Conservation (phyloP, 2,888 invertebrate genomes). For the Agrotis ipsilon region DNA sequence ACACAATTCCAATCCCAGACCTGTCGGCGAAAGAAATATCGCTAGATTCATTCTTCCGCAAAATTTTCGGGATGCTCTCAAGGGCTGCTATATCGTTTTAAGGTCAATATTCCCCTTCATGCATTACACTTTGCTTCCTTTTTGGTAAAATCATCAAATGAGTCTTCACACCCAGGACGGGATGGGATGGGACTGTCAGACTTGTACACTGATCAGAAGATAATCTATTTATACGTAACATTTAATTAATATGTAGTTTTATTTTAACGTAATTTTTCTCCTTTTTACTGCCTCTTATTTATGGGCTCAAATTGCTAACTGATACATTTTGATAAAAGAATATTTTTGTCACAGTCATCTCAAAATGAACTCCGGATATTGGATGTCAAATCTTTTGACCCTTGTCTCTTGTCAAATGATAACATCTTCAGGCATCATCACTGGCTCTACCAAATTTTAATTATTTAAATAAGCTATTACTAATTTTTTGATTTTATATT, state of each 20-base stretch:
- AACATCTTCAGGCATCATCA: conserved; percentile 28
- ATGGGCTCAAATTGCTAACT: too few relatives aligned
- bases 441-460: neutral
- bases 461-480: too few relatives aligned
- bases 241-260: too few relatives aligned
- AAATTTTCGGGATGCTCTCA: neutral
- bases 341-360: neutral
- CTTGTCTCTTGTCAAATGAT: conserved; percentile 45
- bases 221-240: too few relatives aligned
- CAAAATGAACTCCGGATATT: conserved; percentile 20
- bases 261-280: too few relatives aligned
- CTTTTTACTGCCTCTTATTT: too few relatives aligned
- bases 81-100: neutral
- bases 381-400: conserved; percentile 42
- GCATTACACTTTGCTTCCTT: neutral
- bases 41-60: conserved; percentile 1
- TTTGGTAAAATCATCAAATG: too few relatives aligned
- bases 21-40: conserved; percentile 26
- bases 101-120: neutral
- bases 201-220: too few relatives aligned
- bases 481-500: too few relatives aligned
- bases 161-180: too few relatives aligned
- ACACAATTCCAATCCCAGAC: conserved; percentile 8
- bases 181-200: too few relatives aligned
- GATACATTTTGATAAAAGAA: neutral